Base-by-base conservation (phyloP, 1,140 invertebrate genomes). In the Drosophila erecta region DNA sequence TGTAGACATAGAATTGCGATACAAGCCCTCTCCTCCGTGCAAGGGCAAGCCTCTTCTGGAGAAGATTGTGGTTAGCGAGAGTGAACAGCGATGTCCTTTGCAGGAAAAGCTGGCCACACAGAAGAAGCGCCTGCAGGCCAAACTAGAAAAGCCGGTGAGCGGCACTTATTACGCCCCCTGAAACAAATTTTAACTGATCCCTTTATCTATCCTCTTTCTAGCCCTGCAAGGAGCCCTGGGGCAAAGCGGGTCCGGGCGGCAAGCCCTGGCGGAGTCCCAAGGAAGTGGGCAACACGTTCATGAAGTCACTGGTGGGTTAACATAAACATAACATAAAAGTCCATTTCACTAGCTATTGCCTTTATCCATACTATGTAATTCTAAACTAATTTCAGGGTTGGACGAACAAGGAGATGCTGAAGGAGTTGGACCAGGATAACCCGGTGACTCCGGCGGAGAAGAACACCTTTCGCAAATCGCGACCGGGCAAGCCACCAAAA, bases 301-400 rank as follows among this genome's bases (percentile, higher is more conserved):
- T 94, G 81, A 93, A 94, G 76, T 95, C 94, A n/a, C 81, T 95
- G 94, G 94, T 95, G 93, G 81, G 91, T 81, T n/a, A 11, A 30
- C 4, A 14, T 11, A n/a, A 4, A 22, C 15, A 14, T 1, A 17
- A 4, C 6, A 27, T 20, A 33, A 24, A 24, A 17, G 17, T 17
- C 4, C 24, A 22, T 22, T 7, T 30, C 27, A 30, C 6, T 7
- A 1, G 6, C 27, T 30, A 8, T 6, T 30, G 27, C 7, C 2
- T 7, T 8, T 10, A 30, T 33, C 17, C n/a, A 15, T 4, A 22
- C 17, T 44, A 6, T 27, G 6, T 6, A 27, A 27, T 3, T 30
- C 3, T 24, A 27, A 24, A 7, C 33, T 3, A 17, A 1, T 44
- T 57, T 38, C 10, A 92, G 91, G 91, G 90, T 22, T 92, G 91